Conservation (phyloP, 2,797 vertebrate genomes). For the Semaprochilodus insignis region DNA sequence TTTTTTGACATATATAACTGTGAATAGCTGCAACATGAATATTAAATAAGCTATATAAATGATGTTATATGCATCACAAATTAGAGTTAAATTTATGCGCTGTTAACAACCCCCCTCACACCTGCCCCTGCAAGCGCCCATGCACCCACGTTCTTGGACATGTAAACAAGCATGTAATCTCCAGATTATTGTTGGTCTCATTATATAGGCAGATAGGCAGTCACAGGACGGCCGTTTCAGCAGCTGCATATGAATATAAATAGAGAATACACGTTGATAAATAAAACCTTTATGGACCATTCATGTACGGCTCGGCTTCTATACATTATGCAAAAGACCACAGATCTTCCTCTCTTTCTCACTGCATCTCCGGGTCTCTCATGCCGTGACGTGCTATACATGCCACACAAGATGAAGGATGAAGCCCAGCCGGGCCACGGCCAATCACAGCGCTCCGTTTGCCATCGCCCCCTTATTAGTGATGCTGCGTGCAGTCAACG, state of each 20-base stretch:
- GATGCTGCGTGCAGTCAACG: constrained; percentile 4
- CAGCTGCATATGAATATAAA: background rate
- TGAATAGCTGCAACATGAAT: background rate
- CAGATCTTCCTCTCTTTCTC: background rate
- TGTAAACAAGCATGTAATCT: constrained; percentile 34
- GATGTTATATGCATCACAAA: background rate
- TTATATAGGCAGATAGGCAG: background rate
- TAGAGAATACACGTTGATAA: background rate
- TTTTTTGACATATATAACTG: no score
- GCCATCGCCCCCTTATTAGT: constrained; percentile 23
- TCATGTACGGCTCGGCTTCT: background rate
- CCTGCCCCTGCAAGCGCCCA: background rate
- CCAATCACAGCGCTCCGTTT: constrained; percentile 24
- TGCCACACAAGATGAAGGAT: background rate
- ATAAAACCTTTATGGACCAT: background rate
- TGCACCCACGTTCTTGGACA: background rate
- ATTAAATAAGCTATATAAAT: background rate
- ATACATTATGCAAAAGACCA: background rate
- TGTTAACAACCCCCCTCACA: background rate
- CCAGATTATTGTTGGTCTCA: constrained; percentile 33
- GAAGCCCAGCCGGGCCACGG: background rate
- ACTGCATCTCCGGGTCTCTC: background rate
- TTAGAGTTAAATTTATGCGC: background rate
- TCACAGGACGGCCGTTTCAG: background rate
- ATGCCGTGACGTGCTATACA: background rate